Evolutionary conservation across 2,797 vertebrate species (phyloP), one percentile per base, ranked within the genome.

Genomic region (Oophaga sylvatica): DNA sequence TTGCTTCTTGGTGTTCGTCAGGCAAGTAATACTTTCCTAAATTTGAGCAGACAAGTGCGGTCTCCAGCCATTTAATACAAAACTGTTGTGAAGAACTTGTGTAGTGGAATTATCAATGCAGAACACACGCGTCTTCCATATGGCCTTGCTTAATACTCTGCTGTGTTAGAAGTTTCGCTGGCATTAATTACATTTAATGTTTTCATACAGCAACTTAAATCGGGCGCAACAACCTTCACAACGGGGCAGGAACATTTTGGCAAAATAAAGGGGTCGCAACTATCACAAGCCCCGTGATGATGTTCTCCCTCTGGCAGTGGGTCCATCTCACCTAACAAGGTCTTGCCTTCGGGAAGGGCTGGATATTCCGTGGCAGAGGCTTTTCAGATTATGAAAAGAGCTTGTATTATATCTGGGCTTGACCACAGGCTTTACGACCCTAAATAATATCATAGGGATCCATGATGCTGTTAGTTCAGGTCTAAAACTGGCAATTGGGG

Each of bases 1-100:
- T 80, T 45, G 75, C 71, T 75, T 76, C 60, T 57, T 48, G 22
- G 19, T 19, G 59, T 60, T 73, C 67, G 59, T 84, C 83, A 80
- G 77, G 48, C 20, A 82, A 16, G 29, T 83, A 80, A 3, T 78
- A 56, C 65, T 90, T 83, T 73, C 60, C 35, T 77, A 81, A 76
- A 86, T n/a, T 56, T 63, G 70, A 70, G 57, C 53, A 76, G 1
- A 45, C 35, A 31, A 75, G 0, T 67, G 80, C 11, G 48, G 19
- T 10, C 6, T 60, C 78, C 19, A n/a, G 77, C 45, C 53, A 80
- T 20, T 41, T 77, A 63, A 45, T 48, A 67, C 80, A 41, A 80
- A 88, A 19, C 10, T 84, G 19, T 53, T 67, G 19, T 22, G 53
- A 9, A 62, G 79, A 16, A 15, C 63, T 82, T 81, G 17, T n/a